Evolutionary conservation across 2,113 vertebrate genomes (phyloP), one percentile per base, ranked within the genome.

Genomic region (Excalfactoria chinensis): DNA sequence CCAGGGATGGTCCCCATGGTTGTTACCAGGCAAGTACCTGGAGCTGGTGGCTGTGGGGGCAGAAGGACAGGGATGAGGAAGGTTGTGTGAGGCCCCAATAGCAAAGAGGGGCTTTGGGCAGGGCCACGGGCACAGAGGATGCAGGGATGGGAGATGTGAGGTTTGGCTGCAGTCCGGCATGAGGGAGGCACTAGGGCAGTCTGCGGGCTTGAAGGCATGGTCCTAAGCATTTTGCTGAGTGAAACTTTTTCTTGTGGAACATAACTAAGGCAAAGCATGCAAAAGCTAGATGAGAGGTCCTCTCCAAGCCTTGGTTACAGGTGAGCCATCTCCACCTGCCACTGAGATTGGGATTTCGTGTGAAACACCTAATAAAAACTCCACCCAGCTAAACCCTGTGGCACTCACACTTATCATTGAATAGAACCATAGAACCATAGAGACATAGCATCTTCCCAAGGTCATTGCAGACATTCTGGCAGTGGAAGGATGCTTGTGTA

Each of bases 291-390:
- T 46, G 8, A 73, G 41, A 21, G 32, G 56, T 58, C 21, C n/a
- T 40, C 37, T 40, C 12, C 9, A 25, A 44, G 17, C 35, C 12
- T 1, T 66, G 1, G 37, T 51, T 3, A 2, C 44, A 0, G 2
- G 37, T 3, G 2, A 82, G 49, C 41, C 9, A 4, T 35, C 32
- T 11, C 82, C 4, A 3, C 34, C 32, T 0, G 1, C 40, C 18
- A 2, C 64, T 0, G 0, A 10, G 69, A 59, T 41, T 66, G 34
- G 19, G 2, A 22, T 78, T 88, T 74, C 1, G 46, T 0, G 0
- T n/a, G 49, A 49, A 64, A 75, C 60, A 70, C 15, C n/a, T 32
- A 79, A 9, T 35, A 82, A 86, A 56, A 90, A 82, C 84, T 37
- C 35, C 44, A 44, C 23, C 25, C 44, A 90, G 73, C 43, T 43